Conservation (phyloP, 2,797 vertebrate species). For the Loriculus beryllinus region DNA sequence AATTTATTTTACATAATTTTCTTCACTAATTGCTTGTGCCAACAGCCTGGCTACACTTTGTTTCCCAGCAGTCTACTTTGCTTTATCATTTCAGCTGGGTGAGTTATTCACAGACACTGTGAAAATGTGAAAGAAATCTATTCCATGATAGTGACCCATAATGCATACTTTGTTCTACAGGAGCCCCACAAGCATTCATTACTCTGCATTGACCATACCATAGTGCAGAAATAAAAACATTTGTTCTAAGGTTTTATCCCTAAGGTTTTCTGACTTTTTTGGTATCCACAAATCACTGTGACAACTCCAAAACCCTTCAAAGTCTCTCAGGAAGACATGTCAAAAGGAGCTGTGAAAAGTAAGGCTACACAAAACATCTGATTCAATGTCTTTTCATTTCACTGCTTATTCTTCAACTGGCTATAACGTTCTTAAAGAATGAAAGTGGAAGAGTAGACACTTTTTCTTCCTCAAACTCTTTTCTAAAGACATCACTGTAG, state of each 20-base stretch:
- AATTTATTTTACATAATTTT: neutral
- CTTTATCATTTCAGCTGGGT: neutral
- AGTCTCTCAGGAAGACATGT: neutral
- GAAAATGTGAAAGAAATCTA: neutral
- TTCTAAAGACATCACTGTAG: neutral
- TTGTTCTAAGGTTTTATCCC: constrained; percentile 5
- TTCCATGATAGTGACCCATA: neutral
- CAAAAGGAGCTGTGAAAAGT: constrained; percentile 30
- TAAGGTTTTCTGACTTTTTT: constrained; percentile 15
- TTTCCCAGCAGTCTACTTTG: neutral
- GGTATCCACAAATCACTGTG: neutral
- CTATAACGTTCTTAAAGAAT: neutral
- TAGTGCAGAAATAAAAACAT: constrained; percentile 9
- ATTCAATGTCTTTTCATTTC: constrained; percentile 6
- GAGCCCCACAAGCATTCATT: neutral
- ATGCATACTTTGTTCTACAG: neutral
- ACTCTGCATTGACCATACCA: neutral
- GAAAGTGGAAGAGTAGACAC: neutral
- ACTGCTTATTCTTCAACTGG: neutral
- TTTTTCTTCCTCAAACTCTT: neutral
- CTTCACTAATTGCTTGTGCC: neutral
- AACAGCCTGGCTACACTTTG: neutral
- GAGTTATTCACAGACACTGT: neutral
- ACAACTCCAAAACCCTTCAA: neutral
- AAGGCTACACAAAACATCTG: neutral